Base-by-base conservation (phyloP, 2,797 vertebrate species). In the Paramormyrops hopkinsi region DNA sequence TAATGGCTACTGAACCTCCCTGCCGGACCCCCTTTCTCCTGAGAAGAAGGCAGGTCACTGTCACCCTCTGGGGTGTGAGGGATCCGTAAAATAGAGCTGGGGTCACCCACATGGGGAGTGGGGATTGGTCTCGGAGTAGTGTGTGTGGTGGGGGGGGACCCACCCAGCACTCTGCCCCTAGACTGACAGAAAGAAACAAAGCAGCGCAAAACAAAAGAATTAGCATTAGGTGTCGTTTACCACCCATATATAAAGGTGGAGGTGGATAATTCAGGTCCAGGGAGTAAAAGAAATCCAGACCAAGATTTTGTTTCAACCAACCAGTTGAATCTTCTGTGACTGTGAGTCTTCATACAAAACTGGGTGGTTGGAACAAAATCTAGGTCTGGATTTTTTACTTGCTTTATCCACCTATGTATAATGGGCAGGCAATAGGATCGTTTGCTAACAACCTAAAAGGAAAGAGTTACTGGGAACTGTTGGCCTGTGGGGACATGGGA, bases 1-100 rank as follows among this genome's bases (percentile, higher is more conserved):
- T 99, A 99, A 99, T 99, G 98, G 98, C 97, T 97, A 98, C 97
- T 99, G 98, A 99, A 99, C 97, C 97, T 98, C 97, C 97, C 97
- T 98, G 97, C 97, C 97, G 97, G 97, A 59, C 54, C 54, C 96
- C 97, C 96, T 98, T 99, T 99, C 98, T 98, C 98, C 98, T 99
- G 98, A 98, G 98, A 99, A 99, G 98, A 97, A 99, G 97, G 97
- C 97, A 97, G 97, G 96, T 97, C 96, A 95, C 96, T 99, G 98
- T 99, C 98, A 99, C 98, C 97, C 98, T 98, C 97, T 98, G 96
- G 97, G 97, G 97, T 97, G 97, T 95, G 96, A 95, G 94, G 96
- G 97, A 86, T 97, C 97, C 97, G 97, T 96, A 94, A 97, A 97
- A 97, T 95, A 97, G 97, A 96, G 95, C 96, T 94, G 56, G 95